Conservation (phyloP, 2,797 vertebrate genomes). For the Leptoclinus maculatus region DNA sequence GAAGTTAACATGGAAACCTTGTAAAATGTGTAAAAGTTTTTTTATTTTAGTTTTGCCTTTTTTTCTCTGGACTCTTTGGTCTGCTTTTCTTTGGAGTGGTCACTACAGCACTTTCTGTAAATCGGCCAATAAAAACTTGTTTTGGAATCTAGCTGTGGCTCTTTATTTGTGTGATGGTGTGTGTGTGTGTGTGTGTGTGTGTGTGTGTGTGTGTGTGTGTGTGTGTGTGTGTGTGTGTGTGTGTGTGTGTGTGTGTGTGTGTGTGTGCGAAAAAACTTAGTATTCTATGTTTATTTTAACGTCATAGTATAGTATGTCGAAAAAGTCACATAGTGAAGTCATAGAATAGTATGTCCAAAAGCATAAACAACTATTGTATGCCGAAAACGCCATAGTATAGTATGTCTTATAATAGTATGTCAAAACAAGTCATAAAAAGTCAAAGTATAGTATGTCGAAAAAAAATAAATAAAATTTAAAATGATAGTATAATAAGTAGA, state of each 20-base stretch:
- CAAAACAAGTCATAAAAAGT: too few species aligned
- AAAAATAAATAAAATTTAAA: too few species aligned
- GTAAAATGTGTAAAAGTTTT: conserved; percentile 80
- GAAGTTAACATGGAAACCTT: conserved; percentile 74
- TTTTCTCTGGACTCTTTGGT: conserved; percentile 75
- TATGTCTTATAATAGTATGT: too few species aligned
- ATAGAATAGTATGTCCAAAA: too few species aligned
- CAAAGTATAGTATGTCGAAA: too few species aligned
- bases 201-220: not conserved
- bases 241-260: not conserved
- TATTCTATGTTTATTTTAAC: too few species aligned
- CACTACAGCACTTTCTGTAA: conserved; percentile 87
- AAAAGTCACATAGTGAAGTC: not conserved
- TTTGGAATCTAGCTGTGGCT: conserved; percentile 76
- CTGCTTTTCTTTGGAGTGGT: conserved; percentile 82
- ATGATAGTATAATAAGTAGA: too few species aligned
- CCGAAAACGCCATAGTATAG: too few species aligned
- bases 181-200: not conserved
- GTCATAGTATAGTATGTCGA: not conserved
- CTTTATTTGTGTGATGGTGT: conserved; percentile 35
- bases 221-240: not conserved
- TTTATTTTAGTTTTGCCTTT: conserved; percentile 27
- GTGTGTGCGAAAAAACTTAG: too few species aligned
- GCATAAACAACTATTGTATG: too few species aligned
- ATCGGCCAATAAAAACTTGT: conserved; percentile 86